Evolutionary conservation across 2,113 vertebrate species (phyloP), one percentile per base, ranked within the genome.

Genomic region (Spilogale gracilis): DNA sequence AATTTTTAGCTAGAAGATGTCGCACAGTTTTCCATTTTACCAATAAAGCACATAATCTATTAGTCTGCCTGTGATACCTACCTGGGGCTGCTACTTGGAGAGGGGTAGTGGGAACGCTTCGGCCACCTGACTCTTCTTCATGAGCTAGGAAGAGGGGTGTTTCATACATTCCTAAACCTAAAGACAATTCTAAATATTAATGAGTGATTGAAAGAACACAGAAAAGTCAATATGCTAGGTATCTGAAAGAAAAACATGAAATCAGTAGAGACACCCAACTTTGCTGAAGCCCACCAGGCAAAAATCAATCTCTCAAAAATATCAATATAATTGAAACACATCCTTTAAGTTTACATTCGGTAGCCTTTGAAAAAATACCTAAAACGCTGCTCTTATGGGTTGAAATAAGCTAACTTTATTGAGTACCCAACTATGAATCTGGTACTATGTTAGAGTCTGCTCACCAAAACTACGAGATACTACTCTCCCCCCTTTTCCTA

Each of bases 91-190:
- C 96, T 45, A 99, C 99, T 95, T 99, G 99, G 0, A 99, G 97
- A 0, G 99, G 99, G n/a, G 99, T 99, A 32, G 99, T 99, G 91
- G 99, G 99, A 86, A 99, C 99, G 0, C 99, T 99, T 18, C 99
- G 99, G 43, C 99, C 99, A 13, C 99, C 99, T 0, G 99, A 99
- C 60, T 99, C 99, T 61, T 99, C 99, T 95, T 99, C 99, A 1
- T 99, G 99, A 74, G 99, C 98, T 61, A 99, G 98, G 96, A 99
- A 99, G 3, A 99, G 98, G 0, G 99, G 99, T 20, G 99, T 99
- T 97, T 99, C 99, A 94, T 99, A 99, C 99, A 99, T 99, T 45
- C 99, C 99, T 92, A 99, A 98, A 92, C 99, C 99, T 99, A 95
- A 98, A 96, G 92, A 96, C 16, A 86, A 89, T 91, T 96, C 43